Evolutionary conservation across 1,140 invertebrate genomes (phyloP).

Genomic region (Cyrtorhinus lividipennis): DNA sequence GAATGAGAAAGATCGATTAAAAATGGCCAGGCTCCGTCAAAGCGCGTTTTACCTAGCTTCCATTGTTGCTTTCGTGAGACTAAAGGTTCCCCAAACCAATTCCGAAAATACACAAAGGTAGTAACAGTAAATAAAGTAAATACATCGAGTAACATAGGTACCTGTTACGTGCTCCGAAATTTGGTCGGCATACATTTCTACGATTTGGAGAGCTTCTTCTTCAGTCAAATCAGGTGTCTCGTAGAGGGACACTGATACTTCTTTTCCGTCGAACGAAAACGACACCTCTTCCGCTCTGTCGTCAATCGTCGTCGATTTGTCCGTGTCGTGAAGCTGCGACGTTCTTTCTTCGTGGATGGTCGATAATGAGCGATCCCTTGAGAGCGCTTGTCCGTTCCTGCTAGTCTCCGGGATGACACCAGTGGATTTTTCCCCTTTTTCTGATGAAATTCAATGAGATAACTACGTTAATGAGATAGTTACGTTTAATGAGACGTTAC

Average conservation of each 20-base stretch:
- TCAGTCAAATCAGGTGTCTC: slow-evolving; percentile 83
- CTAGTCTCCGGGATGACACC: background rate
- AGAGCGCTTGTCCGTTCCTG: slow-evolving; percentile 31
- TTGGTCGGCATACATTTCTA: slow-evolving; percentile 87
- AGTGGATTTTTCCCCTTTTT: slow-evolving; percentile 9
- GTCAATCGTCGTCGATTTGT: slow-evolving; percentile 49
- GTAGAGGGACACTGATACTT: slow-evolving; percentile 76
- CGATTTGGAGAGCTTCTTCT: slow-evolving; percentile 77
- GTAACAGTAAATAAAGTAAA: no score
- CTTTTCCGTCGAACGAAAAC: slow-evolving; percentile 79
- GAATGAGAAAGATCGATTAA: no score
- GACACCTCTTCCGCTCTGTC: slow-evolving; percentile 72
- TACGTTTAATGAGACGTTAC: no score
- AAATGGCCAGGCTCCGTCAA: no score
- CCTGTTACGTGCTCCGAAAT: slow-evolving; percentile 72
- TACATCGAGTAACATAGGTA: no score
- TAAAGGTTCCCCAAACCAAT: no score
- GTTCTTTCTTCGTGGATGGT: slow-evolving; percentile 82
- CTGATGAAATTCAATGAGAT: no score
- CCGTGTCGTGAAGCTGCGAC: slow-evolving; percentile 71
- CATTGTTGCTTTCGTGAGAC: no score
- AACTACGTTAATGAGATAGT: no score
- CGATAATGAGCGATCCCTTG: slow-evolving; percentile 62
- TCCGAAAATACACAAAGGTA: no score
- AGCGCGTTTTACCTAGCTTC: no score